These are phyloP conservation scores for Drosophila mercatorum DNA, from an alignment of 2,888 invertebrate species.

Conservation along the genomic window DNA sequence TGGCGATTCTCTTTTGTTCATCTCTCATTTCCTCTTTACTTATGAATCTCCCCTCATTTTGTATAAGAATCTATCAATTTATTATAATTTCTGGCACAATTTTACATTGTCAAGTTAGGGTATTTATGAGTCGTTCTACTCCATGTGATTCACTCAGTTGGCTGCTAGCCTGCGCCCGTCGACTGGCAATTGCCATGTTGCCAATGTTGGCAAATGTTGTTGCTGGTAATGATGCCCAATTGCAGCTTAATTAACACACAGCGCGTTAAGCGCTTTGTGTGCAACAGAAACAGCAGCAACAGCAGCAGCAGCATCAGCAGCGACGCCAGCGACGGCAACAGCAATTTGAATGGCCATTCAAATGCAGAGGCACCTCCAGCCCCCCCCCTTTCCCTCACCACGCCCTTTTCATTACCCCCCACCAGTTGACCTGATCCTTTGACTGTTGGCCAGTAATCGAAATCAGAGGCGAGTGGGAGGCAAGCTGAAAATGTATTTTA, in stretches of 20 bases:
- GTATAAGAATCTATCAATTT: too few species aligned
- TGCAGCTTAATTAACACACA: slow-evolving; percentile 78
- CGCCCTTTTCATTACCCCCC: slow-evolving; percentile 3
- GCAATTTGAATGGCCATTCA: slow-evolving; percentile 42
- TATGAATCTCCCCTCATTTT: too few species aligned
- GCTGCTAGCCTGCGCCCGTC: slow-evolving; percentile 26
- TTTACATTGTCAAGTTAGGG: neutral
- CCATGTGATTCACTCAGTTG: neutral
- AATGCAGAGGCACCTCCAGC: slow-evolving; percentile 1
- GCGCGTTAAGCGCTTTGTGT: slow-evolving; percentile 74
- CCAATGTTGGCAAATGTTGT: slow-evolving; percentile 63
- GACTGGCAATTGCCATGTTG: slow-evolving; percentile 42
- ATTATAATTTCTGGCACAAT: too few species aligned
- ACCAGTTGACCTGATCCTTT: slow-evolving; percentile 44
- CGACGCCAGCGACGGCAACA: neutral
- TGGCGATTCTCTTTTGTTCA: too few species aligned
- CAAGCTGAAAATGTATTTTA: slow-evolving; percentile 35
- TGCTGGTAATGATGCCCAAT: slow-evolving; percentile 75
- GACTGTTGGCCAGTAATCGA: slow-evolving; percentile 64
- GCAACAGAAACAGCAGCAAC: slow-evolving; percentile 25
- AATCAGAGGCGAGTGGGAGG: slow-evolving; percentile 50
- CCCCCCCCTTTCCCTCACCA: neutral
- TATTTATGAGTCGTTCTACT: slow-evolving; percentile 6
- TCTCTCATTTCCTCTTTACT: too few species aligned
- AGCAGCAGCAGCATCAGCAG: slow-evolving; percentile 5